Base-by-base conservation (phyloP, 2,113 vertebrate species). In the Larimichthys crocea region DNA sequence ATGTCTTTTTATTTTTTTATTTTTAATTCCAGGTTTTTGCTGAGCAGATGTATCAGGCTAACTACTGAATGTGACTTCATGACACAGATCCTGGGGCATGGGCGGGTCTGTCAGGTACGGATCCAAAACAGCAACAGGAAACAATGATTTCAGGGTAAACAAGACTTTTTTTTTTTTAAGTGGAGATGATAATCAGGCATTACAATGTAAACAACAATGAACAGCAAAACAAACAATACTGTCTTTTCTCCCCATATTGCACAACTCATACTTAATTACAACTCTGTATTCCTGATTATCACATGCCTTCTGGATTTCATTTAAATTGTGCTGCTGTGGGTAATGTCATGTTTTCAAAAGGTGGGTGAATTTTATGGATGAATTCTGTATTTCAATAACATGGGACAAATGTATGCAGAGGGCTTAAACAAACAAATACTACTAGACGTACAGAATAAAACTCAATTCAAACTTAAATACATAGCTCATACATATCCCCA, bases 161-260 rank as follows among this genome's bases (percentile, higher is more conserved):
- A 74, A 73, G 57, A 79, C 56, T 83, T 24, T 82, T 73, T 82
- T 88, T 42, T 82, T 88, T 42, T 40, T 9, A 79, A 74, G 60
- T 82, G 76, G 74, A 85, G 75, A 89, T 79, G 87, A 91, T 78
- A 86, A 86, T 74, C 65, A 74, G 77, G 67, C 56, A 77, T 82
- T 84, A 87, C 73, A 86, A 89, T 86, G 86, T 91, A 88, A 92
- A 92, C 86, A 86, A 79, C 73, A 84, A 82, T 81, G 52, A 89
- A 87, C 63, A 88, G 67, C 80, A 91, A 86, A 79, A 80, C 50
- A 90, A 86, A 76, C 70, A 86, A 88, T 57, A 91, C 80, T 83
- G 82, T 79, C 72, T 69, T 76, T 79, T 78, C 79, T 62, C 60
- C 86, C 71, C 50, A 75, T 90, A 92, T 91, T 93, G 91, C 88